A percentile compares a stretch with the other conserved stretches of the same genome.
These are phyloP conservation scores for Gryllus bimaculatus DNA, from an alignment of 1,140 invertebrate species.

Conservation along the genomic window DNA sequence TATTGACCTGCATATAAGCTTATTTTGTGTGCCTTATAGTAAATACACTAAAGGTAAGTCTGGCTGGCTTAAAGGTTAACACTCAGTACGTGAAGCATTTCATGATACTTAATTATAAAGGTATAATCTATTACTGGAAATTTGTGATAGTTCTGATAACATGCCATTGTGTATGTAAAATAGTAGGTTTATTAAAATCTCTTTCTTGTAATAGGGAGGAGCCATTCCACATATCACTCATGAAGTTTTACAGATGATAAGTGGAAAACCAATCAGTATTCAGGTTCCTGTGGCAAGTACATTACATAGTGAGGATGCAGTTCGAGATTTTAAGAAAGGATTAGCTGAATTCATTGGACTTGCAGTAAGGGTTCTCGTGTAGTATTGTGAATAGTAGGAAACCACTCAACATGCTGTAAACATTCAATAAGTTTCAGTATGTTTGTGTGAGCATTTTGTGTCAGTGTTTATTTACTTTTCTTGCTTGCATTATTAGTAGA, in stretches of 20 bases:
- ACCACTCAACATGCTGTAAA: too few species aligned
- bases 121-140: neutral
- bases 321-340: constrained; percentile 39
- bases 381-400: neutral
- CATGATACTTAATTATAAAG: neutral
- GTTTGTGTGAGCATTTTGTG: too few species aligned
- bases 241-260: constrained; percentile 50
- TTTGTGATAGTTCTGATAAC: neutral
- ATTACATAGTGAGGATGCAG: constrained; percentile 40
- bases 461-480: too few species aligned
- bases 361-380: constrained; percentile 28
- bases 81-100: neutral
- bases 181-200: neutral
- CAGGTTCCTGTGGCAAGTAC: constrained; percentile 47
- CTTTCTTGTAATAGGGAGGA: constrained; percentile 38
- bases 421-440: too few species aligned
- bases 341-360: constrained; percentile 49
- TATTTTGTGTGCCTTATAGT: neutral
- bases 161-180: neutral
- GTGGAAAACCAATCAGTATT: constrained; percentile 38
- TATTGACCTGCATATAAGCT: neutral
- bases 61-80: neutral
- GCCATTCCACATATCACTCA: constrained; percentile 53
- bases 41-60: neutral
- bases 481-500: too few species aligned